phyloP scores from a whole-genome alignment of 2,888 invertebrate species.

The Agrenia bidenticulata region DNA sequence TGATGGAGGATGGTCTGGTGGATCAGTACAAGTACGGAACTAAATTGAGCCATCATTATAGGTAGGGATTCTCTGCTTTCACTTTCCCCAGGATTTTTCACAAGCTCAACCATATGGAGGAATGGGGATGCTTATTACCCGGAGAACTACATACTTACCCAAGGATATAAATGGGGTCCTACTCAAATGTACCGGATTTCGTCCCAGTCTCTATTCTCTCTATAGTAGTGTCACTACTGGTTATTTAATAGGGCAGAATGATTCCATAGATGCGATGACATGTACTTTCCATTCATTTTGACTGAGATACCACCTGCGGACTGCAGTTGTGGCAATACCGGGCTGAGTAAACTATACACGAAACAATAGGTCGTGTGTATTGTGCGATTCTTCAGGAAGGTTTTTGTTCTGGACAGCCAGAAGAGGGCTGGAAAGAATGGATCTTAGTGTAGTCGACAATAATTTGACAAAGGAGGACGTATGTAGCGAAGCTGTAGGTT shows the following conservation, averaged over 20 bases:
- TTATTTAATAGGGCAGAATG: conserved; percentile 1
- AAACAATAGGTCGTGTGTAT: neutral
- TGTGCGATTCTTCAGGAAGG: conserved; percentile 14
- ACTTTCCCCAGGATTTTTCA: too few species aligned
- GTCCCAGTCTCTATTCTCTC: neutral
- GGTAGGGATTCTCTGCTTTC: too few species aligned
- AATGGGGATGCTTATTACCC: too few species aligned
- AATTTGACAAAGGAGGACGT: too few species aligned
- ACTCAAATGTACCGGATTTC: neutral
- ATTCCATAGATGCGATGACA: conserved; percentile 6
- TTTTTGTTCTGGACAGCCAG: neutral
- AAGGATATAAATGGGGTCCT: neutral
- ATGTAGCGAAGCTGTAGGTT: too few species aligned
- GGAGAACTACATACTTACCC: too few species aligned
- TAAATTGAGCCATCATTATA: too few species aligned
- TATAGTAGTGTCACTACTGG: neutral
- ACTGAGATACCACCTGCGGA: conserved; percentile 35
- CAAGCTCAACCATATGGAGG: too few species aligned
- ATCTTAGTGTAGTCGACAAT: conserved; percentile 6
- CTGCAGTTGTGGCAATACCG: conserved; percentile 22
- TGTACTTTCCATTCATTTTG: conserved; percentile 1
- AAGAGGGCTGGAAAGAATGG: conserved; percentile 5
- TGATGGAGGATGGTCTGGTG: too few species aligned
- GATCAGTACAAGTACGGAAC: too few species aligned
- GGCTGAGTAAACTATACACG: neutral